Base-by-base conservation (phyloP, 2,888 invertebrate genomes). In the Apodemia duryi region DNA sequence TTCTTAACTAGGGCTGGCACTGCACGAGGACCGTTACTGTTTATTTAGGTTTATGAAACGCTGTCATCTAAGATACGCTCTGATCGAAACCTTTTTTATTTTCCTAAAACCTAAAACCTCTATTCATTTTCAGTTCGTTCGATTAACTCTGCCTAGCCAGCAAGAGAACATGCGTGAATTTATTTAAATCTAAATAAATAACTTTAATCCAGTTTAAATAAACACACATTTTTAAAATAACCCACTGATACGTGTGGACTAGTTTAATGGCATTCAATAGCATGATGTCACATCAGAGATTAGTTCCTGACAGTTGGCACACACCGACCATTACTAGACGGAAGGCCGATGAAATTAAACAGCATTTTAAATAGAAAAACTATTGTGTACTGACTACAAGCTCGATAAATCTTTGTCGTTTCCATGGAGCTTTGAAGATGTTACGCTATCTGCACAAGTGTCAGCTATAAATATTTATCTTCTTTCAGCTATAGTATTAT, bases 241-340 rank as follows among this genome's bases (percentile, higher is more conserved):
- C 57, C 13, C 57, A 4, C 28, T 2, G 6, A 57, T 57, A 6
- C 32, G 29, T 57, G 57, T 57, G 57, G 32, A 57, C 57, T 49
- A 49, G 57, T 57, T 57, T 57, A 57, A 57, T 57, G 13, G 57
- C 32, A 57, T 32, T 32, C 57, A 29, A 13, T 54, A 57, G 57
- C 57, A 57, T 57, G 57, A 57, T 57, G 57, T 57, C 57, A 57
- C 57, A 57, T 60, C 57, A 60, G 32, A 60, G 57, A 60, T 60
- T 60, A 60, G 57, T 60, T 60, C 57, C 57, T 60, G 57, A 35
- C 57, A 60, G 57, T 60, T 60, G 57, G 57, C 57, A 60, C 32
- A 32, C 57, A n/a, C 2, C 57, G 57, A 35, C 35, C 2, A 13
- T 35, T 35, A 60, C 35, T 60, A 60, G 57, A n/a, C 57, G 57